Evolutionary conservation across 1,140 invertebrate genomes (phyloP), one percentile per base, ranked within the genome.

Genomic region (Trachymyrmex septentrionalis): DNA sequence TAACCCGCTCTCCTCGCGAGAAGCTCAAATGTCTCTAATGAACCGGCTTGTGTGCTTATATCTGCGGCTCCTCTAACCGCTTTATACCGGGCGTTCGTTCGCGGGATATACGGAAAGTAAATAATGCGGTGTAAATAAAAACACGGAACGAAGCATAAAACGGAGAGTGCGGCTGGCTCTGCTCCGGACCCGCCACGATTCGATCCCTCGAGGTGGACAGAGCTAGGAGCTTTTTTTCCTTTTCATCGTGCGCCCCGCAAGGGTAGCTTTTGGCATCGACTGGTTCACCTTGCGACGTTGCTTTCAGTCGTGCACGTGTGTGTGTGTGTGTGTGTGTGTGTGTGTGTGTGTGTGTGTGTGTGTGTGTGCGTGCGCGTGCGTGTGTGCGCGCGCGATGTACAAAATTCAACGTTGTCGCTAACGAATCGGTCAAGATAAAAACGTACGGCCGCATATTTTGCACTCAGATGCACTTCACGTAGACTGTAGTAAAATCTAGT

Each of bases 21-120:
- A 93, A 93, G 92, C 93, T 95, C 93, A 93, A 94, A 95, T 95
- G 93, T 94, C 94, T 95, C 94, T 95, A 95, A 95, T 95, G 94
- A 95, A 95, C 94, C 94, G 88, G 89, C 92, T 95, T 94, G 93
- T 94, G 93, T 94, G 92, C 93, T 94, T 94, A 93, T 94, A 94
- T 93, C 92, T 91, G 88, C 84, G 91, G 88, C 92, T 92, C 88
- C 89, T 89, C 90, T 92, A 90, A 94, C 93, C 92, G 91, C 89
- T 93, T 91, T 91, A 92, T 88, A 75, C 91, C 57, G 86, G 69
- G 84, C 87, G 87, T 91, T 87, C 89, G 86, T 91, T 89, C 87
- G 77, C 81, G 55, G 84, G 85, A 91, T 92, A 88, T 90, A 91
- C 87, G 88, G 88, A 89, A 92, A 91, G 92, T 92, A 94, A 93